Evolutionary conservation across 2,797 vertebrate species (phyloP).

Genomic region (Diceros bicornis): DNA sequence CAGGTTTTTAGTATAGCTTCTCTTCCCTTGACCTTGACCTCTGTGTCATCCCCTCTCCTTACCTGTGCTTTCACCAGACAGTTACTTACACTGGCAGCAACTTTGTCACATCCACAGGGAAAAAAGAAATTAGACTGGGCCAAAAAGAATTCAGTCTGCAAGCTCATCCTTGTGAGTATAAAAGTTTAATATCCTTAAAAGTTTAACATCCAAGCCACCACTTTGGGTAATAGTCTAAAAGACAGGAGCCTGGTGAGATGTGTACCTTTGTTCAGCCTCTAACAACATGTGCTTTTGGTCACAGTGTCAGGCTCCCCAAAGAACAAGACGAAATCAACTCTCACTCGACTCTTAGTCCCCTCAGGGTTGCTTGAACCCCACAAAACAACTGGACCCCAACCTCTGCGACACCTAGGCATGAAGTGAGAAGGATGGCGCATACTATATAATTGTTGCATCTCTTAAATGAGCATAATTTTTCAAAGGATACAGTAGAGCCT

Average conservation of each 20-base stretch:
- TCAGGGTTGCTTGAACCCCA: neutral
- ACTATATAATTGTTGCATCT: neutral
- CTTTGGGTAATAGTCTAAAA: neutral
- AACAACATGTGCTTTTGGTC: neutral
- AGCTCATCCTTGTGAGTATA: neutral
- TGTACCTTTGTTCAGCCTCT: neutral
- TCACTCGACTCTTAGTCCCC: neutral
- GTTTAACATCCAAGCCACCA: neutral
- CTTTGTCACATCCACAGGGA: neutral
- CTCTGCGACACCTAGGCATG: neutral
- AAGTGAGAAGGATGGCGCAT: neutral
- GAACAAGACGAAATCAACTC: neutral
- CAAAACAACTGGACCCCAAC: neutral
- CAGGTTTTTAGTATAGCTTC: neutral
- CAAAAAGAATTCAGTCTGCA: neutral
- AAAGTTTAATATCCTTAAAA: constrained; percentile 47
- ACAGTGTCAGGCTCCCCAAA: neutral
- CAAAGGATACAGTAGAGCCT: constrained; percentile 3
- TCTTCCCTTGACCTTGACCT: neutral
- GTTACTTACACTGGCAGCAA: neutral
- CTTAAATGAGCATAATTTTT: constrained; percentile 10
- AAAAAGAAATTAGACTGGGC: neutral
- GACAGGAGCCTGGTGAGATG: neutral
- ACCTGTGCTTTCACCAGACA: neutral
- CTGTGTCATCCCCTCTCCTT: neutral